Evolutionary conservation across 2,888 invertebrate genomes (phyloP).

Genomic region (Conchocele bisecta): DNA sequence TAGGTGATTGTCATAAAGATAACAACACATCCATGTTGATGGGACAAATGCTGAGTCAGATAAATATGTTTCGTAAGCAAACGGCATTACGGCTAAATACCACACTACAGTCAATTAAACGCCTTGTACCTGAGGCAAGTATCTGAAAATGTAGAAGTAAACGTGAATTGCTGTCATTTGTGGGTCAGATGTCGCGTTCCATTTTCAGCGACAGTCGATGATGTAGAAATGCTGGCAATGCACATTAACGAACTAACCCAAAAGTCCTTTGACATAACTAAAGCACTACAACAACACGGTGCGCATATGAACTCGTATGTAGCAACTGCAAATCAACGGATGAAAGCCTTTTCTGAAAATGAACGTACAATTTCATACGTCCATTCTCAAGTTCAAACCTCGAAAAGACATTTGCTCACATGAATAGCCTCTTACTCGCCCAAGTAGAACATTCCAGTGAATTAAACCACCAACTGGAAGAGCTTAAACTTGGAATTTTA

Average conservation of each 20-base stretch:
- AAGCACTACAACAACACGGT: constrained; percentile 9
- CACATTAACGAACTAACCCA: constrained; percentile 14
- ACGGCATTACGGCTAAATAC: background rate
- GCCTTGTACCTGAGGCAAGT: background rate
- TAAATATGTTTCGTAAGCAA: constrained; percentile 12
- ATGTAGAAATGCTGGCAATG: constrained; percentile 19
- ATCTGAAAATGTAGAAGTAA: constrained; percentile 1
- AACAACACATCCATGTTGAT: constrained; percentile 6
- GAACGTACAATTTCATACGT: background rate
- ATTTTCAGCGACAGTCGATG: constrained; percentile 45
- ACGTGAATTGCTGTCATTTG: constrained; percentile 38
- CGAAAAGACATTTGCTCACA: background rate
- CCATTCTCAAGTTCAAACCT: background rate
- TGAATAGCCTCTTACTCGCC: background rate
- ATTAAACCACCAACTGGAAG: background rate
- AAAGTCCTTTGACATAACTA: background rate
- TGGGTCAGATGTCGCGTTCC: constrained; percentile 37
- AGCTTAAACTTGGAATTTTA: background rate
- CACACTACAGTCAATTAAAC: background rate
- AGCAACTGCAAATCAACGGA: constrained; percentile 7
- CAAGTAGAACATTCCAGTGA: background rate
- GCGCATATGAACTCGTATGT: constrained; percentile 21
- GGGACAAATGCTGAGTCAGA: constrained; percentile 14
- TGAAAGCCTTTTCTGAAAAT: constrained; percentile 13
- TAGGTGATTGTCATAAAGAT: no score